A percentile compares a stretch with the other conserved stretches of the same genome.
These are phyloP conservation scores for Sinohyriopsis cumingii DNA, from an alignment of 2,888 invertebrate species.

Conservation along the genomic window DNA sequence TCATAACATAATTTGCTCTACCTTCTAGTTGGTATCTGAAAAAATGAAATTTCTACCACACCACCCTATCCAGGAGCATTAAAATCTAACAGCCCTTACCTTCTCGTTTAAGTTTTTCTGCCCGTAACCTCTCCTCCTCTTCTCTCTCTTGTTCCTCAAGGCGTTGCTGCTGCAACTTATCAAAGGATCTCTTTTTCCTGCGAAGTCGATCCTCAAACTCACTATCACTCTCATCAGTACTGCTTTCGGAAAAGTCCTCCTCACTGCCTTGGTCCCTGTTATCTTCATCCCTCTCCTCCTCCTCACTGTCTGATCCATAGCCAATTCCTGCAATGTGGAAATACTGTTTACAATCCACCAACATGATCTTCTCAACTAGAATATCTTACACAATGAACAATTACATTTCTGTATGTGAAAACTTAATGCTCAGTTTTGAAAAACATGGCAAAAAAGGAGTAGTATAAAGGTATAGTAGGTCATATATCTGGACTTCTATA, in stretches of 20 bases:
- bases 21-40: too few relatives aligned
- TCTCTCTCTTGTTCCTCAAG: conserved; percentile 33
- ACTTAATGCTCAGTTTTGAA: too few relatives aligned
- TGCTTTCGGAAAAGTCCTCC: conserved; percentile 8
- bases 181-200: conserved; percentile 50
- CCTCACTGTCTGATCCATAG: conserved; percentile 58
- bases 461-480: too few relatives aligned
- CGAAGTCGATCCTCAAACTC: conserved; percentile 50
- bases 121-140: conserved; percentile 21
- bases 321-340: conserved; percentile 51
- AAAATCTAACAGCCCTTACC: too few relatives aligned
- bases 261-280: conserved; percentile 13
- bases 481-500: too few relatives aligned
- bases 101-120: conserved; percentile 24
- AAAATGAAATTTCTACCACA: too few relatives aligned
- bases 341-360: conserved; percentile 1
- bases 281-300: conserved; percentile 34
- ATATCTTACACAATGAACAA: neutral
- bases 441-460: too few relatives aligned
- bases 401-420: neutral
- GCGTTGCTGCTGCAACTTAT: conserved; percentile 32
- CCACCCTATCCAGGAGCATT: too few relatives aligned
- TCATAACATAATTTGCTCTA: too few relatives aligned
- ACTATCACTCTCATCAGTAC: conserved; percentile 30
- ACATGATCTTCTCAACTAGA: neutral